Base-by-base conservation (phyloP, 92 coral and sea anemone genomes). In the Virgularia gustaviana region DNA sequence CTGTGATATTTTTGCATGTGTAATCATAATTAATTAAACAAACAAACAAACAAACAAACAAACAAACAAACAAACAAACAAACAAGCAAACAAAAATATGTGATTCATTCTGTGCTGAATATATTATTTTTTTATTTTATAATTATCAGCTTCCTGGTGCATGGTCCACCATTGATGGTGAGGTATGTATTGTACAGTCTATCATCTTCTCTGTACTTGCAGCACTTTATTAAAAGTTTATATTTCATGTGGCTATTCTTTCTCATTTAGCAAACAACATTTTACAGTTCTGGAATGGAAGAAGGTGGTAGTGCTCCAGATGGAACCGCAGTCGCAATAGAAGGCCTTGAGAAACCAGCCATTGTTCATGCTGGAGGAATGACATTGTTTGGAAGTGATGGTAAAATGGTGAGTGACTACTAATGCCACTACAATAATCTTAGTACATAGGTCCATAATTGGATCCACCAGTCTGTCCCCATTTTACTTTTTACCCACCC, bases 91-190 rank as follows among this genome's bases (percentile, higher is more conserved):
- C n/a, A n/a, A n/a, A n/a, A n/a, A n/a, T n/a, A n/a, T n/a, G n/a
- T n/a, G n/a, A n/a, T n/a, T n/a, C n/a, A n/a, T n/a, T n/a, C n/a
- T n/a, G n/a, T n/a, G n/a, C n/a, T n/a, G n/a, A n/a, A n/a, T n/a
- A n/a, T n/a, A n/a, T n/a, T n/a, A n/a, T n/a, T n/a, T n/a, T n/a
- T n/a, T n/a, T n/a, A n/a, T n/a, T n/a, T n/a, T 33, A 89, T 91
- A 25, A 81, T 38, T 33, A 66, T 8, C 49, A 87, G 96, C 89
- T 94, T 33, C 99, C 99, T 62, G 99, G 99, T 70, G 99, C 99
- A 34, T 94, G 99, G 99, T 82, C 88, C 38, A 76, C 66, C 29
- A 90, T 94, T 27, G 84, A 94, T 87, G 99, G 96, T 31, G 89
- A 94, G 83, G 99, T 92, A 61, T 53, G 82, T 53, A 91, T 86